Base-by-base conservation (phyloP, 1,140 invertebrate species). In the Saccostrea cuccullata region DNA sequence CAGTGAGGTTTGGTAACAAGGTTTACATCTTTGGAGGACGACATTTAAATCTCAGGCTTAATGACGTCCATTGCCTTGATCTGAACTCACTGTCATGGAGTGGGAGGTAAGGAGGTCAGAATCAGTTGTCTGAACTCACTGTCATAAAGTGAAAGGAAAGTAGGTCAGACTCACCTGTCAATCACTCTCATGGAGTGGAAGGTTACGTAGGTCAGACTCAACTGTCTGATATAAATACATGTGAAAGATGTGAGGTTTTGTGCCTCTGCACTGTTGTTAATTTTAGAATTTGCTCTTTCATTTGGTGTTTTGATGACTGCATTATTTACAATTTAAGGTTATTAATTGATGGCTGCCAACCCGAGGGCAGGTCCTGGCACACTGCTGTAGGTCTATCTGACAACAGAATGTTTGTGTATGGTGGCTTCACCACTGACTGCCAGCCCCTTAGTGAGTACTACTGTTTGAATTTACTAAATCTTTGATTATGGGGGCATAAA, bases 1-100 rank as follows among this genome's bases (percentile, higher is more conserved):
- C 92, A 82, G 93, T 93, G 15, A 91, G 92, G 64, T 85, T 93
- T 8, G 92, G 92, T 12, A 88, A 90, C 56, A 92, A 89, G 82
- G 94, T 95, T 3, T 96, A 94, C 88, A 90, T 96, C 40, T 96
- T 96, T 94, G 96, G 96, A 73, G 96, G 96, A 11, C 90, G 96
- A 15, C 92, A 95, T 87, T 87, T 89, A 17, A 60, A 86, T 0
- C 83, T 84, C 12, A 91, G 96, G 87, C 89, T 95, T 89, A 96
- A 96, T 93, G 95, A 96, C 88, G 89, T 96, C 20, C 95, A 96
- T 88, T 92, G 91, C 67, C 92, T 96, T 23, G 93, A 96, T 90
- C 90, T 96, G 88, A 85, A 92, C 0, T 93, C 92, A 6, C 90
- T 95, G 88, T 91, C 90, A 12, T 96, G 96, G 95, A 94, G 92